phyloP scores from a whole-genome alignment of 2,113 vertebrate species.

The Myrmophylax atrothorax region DNA sequence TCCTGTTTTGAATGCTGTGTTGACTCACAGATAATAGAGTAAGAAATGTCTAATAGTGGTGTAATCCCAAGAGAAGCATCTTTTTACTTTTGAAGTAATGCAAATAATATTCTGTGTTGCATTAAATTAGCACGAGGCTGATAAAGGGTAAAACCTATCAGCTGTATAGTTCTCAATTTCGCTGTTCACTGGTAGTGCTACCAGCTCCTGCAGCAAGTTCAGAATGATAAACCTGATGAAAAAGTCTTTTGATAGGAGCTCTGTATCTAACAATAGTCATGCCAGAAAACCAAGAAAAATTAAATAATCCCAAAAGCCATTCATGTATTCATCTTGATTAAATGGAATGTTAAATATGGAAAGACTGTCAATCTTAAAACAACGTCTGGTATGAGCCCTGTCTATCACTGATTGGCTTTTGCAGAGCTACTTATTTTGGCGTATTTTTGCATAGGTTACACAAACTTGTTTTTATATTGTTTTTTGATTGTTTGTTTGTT shows the following conservation, averaged over 20 bases:
- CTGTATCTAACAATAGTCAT: background rate
- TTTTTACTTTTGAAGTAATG: conserved; percentile 24
- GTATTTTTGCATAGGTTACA: background rate
- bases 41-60: conserved; percentile 30
- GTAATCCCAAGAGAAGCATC: background rate
- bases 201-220: background rate
- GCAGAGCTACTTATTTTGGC: background rate
- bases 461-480: background rate
- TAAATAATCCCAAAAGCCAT: background rate
- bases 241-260: background rate
- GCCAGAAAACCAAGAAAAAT: background rate
- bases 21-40: background rate
- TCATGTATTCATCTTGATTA: background rate
- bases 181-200: background rate
- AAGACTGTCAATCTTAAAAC: background rate
- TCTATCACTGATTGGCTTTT: background rate
- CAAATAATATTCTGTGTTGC: conserved; percentile 42
- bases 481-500: background rate
- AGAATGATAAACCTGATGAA: background rate
- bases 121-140: conserved; percentile 41
- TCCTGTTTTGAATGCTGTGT: background rate
- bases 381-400: background rate
- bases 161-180: background rate
- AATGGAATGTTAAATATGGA: background rate
- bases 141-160: conserved; percentile 27